These are phyloP conservation scores for Notamacropus eugenii DNA, from an alignment of 2,797 vertebrate genomes.

Conservation along the genomic window DNA sequence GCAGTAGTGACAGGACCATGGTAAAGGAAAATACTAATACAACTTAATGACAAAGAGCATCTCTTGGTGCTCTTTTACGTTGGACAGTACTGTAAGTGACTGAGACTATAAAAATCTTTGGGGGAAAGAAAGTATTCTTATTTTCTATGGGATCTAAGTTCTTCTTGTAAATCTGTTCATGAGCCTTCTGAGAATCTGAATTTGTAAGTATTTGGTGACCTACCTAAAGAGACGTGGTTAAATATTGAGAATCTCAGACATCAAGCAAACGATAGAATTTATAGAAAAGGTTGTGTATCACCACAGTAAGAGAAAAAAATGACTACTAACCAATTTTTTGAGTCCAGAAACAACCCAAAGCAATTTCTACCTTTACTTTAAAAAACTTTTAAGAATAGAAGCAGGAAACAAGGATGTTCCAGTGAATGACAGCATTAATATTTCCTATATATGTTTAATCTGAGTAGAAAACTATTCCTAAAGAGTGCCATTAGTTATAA, in stretches of 20 bases:
- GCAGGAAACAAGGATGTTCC: background rate
- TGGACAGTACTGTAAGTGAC: background rate
- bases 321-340: background rate
- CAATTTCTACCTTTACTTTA: background rate
- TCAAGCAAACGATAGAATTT: background rate
- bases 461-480: background rate
- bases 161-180: background rate
- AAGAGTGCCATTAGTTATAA: background rate
- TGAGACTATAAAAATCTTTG: background rate
- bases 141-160: background rate
- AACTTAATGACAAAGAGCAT: background rate
- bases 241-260: background rate
- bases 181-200: background rate
- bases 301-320: background rate
- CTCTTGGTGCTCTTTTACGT: background rate
- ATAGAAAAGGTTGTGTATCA: background rate
- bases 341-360: background rate
- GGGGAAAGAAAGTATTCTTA: background rate
- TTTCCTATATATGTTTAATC: constrained; percentile 11
- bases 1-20: background rate
- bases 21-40: background rate
- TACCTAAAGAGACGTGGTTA: background rate
- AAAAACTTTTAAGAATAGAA: background rate
- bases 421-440: constrained; percentile 16
- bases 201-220: background rate